Conservation (phyloP, 2,888 invertebrate genomes). For the Pegoplata infirma region DNA sequence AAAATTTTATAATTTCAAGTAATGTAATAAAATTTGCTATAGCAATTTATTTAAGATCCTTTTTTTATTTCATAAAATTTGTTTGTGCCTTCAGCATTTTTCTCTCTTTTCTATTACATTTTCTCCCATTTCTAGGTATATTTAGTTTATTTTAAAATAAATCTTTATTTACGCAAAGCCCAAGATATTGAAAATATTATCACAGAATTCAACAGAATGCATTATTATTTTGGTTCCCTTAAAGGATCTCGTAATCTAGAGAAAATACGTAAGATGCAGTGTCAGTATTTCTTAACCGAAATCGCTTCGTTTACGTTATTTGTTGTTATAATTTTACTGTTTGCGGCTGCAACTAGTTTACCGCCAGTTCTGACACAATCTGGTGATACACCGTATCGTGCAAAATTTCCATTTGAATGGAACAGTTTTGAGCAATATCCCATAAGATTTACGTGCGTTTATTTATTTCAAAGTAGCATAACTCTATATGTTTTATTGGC, state of each 20-base stretch:
- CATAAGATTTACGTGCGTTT: constrained; percentile 55
- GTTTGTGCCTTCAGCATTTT: not conserved
- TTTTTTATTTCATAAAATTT: not conserved
- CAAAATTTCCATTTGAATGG: constrained; percentile 67
- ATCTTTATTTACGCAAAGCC: constrained; percentile 52
- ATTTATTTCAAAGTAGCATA: constrained; percentile 65
- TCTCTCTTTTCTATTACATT: not conserved
- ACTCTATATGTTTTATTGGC: constrained; percentile 65
- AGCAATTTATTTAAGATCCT: too few species aligned
- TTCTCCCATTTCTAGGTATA: constrained; percentile 65
- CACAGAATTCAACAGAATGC: constrained; percentile 46
- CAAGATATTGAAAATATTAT: constrained; percentile 67
- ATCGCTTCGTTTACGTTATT: constrained; percentile 48
- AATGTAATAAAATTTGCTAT: too few species aligned
- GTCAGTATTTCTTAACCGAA: constrained; percentile 67
- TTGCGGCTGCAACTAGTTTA: constrained; percentile 66
- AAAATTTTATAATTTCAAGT: too few species aligned
- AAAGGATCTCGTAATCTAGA: constrained; percentile 32
- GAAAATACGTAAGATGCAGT: constrained; percentile 64
- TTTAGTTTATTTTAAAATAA: constrained; percentile 66
- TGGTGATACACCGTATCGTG: constrained; percentile 66
- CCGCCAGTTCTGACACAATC: constrained; percentile 67
- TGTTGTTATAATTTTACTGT: constrained; percentile 56
- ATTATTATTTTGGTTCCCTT: constrained; percentile 52
- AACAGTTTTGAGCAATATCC: constrained; percentile 61